Evolutionary conservation across 2,113 vertebrate genomes (phyloP).

Genomic region (Oostethus manadensis): DNA sequence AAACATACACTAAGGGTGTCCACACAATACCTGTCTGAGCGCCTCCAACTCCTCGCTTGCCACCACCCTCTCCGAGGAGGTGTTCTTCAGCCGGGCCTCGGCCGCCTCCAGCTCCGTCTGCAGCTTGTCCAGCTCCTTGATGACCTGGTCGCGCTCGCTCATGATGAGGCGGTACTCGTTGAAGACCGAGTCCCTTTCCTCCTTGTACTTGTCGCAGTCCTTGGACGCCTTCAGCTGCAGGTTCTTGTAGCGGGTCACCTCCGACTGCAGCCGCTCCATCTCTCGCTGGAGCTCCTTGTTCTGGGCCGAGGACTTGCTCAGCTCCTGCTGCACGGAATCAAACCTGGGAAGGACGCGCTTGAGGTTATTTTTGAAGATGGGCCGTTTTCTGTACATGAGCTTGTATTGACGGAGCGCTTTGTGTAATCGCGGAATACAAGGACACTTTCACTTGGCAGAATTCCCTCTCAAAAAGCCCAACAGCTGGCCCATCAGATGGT

Average conservation of each 20-base stretch:
- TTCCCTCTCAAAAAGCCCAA: constrained; percentile 5
- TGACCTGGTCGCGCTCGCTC: constrained; percentile 98
- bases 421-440: not conserved
- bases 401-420: not conserved
- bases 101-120: constrained; percentile 94
- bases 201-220: constrained; percentile 95
- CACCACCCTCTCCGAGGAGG: constrained; percentile 88
- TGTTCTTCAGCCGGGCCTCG: constrained; percentile 91
- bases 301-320: constrained; percentile 86
- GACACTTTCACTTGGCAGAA: not conserved
- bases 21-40: constrained; percentile 82
- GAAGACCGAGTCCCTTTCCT: constrained; percentile 95
- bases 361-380: not conserved
- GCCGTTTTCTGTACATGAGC: not conserved
- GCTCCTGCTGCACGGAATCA: constrained; percentile 88
- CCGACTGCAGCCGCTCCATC: constrained; percentile 92
- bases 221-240: constrained; percentile 86
- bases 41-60: constrained; percentile 94
- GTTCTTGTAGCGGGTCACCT: constrained; percentile 91
- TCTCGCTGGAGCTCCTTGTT: constrained; percentile 96
- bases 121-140: constrained; percentile 95
- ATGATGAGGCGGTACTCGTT: constrained; percentile 97
- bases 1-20: not conserved
- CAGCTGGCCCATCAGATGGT: not conserved
- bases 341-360: constrained; percentile 70